Evolutionary conservation across 2,888 invertebrate species (phyloP), one percentile per base, ranked within the genome.

Genomic region (Alloplasta piceator): DNA sequence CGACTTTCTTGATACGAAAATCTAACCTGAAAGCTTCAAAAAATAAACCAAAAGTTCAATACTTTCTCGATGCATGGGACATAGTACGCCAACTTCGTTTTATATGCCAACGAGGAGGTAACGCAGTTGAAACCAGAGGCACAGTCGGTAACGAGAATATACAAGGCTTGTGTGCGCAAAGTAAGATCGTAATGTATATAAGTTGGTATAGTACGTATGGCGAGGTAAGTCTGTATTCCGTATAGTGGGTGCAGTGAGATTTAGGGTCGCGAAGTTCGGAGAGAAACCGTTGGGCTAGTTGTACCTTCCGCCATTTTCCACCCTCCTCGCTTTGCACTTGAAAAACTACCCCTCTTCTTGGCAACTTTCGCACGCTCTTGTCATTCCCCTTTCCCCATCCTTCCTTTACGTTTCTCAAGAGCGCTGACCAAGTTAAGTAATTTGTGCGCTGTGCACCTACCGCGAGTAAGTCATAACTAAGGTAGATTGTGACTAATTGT

Each of bases 401-500:
- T 6, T 12, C 52, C 52, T 52, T 1, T 26, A 26, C 52, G 52
- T 12, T 6, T 86, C 89, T 86, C 85, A 84, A 85, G 86, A 82
- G 86, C 87, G 85, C 88, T 89, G 90, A 89, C 89, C 90, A 89
- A 91, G 89, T 91, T 91, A 89, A 91, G 91, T 91, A 90, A 91
- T 91, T 91, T 91, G 91, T 87, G 88, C 89, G 85, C 83, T 81
- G 85, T 81, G 85, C 85, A 87, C 86, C 88, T 85, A 87, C 87
- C 85, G 86, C 88, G 88, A 90, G 91, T 91, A 91, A 91, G 91
- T 90, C 90, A 90, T 91, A 91, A 91, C 91, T 89, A 89, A 90
- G 89, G 90, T 89, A 89, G 88, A 91, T 92, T 91, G 90, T 91
- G 90, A 91, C 89, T 91, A 92, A 92, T 92, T 90, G 90, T 26